Base-by-base conservation (phyloP, 2,888 invertebrate genomes). In the Camptogramma bilineatum region DNA sequence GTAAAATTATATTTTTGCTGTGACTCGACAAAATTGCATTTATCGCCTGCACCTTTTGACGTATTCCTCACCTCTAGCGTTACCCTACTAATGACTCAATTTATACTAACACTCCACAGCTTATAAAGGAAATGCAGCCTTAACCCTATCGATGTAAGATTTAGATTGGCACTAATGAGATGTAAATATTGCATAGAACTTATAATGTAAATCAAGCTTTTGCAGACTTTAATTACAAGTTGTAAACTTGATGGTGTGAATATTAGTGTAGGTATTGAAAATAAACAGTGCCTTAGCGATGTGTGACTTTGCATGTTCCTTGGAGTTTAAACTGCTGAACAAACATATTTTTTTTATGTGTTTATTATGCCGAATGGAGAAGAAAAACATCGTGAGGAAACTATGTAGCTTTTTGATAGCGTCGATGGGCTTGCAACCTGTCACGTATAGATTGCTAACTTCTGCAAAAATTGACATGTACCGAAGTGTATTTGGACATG, bases 61-160 rank as follows among this genome's bases (percentile, higher is more conserved):
- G 83, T 79, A 86, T 85, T 84, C 59, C 82, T 81, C 86, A 84
- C 85, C 83, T 86, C 83, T 83, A 78, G 74, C 79, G 83, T 84
- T 84, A 78, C 84, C 79, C 75, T 79, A 76, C 84, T 88, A 88
- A 88, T 87, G 84, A 88, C 84, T 88, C 84, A 88, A 88, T 89
- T 90, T 80, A 81, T 77, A 75, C 63, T 47, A 70, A 69, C 72
- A 76, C 66, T 68, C 65, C n/a, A 52, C 13, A 9, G n/a, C 1
- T 21, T 28, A 17, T 21, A 57, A 47, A 51, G 42, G 56, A 70
- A 72, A 5, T 54, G 34, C 31, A 65, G 57, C 51, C 55, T 34
- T 68, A 64, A 13, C 0, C 0, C 13, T 8, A 50, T 28, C 5
- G 10, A 8, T 0, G 7, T 60, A 68, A 39, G 55, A 61, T 31